Percentiles rank a stretch among this genome's conserved stretches.
Evolutionary conservation across 2,888 invertebrate species (phyloP).

Genomic region (Hanleya hanleyi): DNA sequence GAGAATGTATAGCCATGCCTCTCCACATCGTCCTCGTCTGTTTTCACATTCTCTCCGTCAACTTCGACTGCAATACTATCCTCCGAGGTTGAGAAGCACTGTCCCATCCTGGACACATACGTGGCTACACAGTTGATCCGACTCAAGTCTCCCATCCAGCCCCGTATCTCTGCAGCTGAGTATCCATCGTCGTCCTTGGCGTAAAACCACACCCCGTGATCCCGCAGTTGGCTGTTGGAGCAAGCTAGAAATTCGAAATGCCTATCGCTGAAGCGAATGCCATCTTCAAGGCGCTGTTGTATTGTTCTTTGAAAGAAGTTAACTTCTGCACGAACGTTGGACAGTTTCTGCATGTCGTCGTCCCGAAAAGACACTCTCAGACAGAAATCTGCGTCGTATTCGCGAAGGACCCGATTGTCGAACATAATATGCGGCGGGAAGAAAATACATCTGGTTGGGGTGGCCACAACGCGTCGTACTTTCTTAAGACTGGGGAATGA

Average conservation of each 20-base stretch:
- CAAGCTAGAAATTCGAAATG: conserved; percentile 46
- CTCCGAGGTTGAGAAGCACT: conserved; percentile 62
- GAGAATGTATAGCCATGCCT: conserved; percentile 25
- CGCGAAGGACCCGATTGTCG: too few species aligned
- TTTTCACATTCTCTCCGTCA: not conserved
- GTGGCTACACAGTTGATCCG: conserved; percentile 58
- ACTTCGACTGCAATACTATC: conserved; percentile 14
- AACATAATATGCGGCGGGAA: too few species aligned
- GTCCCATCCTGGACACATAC: conserved; percentile 72
- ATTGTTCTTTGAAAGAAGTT: too few species aligned
- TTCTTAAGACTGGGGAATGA: too few species aligned
- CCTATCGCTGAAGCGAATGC: conserved; percentile 36
- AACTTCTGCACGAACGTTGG: too few species aligned
- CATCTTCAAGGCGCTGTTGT: not conserved
- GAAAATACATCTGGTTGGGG: too few species aligned
- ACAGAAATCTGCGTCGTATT: too few species aligned
- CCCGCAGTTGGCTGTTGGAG: conserved; percentile 52
- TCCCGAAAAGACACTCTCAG: too few species aligned
- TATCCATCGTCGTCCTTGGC: conserved; percentile 28
- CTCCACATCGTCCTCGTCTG: conserved; percentile 12
- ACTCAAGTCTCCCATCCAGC: conserved; percentile 46
- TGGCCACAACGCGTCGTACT: too few species aligned
- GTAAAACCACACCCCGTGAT: conserved; percentile 51
- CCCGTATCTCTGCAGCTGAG: conserved; percentile 37
- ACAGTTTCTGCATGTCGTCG: too few species aligned